Evolutionary conservation across 2,797 vertebrate species (phyloP).

Genomic region (Melanotaenia pygmaea): DNA sequence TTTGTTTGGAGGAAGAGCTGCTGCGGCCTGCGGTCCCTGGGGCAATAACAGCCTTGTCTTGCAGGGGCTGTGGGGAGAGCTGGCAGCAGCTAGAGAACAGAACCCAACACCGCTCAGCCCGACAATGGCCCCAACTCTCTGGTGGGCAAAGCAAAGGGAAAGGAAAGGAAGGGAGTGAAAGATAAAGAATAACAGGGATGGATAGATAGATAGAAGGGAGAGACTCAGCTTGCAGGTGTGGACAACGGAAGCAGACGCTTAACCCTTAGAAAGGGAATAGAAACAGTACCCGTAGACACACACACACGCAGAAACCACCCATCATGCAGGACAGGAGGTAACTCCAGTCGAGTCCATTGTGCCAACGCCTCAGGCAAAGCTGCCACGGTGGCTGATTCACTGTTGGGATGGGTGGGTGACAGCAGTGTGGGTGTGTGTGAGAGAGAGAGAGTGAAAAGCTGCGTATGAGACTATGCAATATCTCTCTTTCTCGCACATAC

Average conservation of each 20-base stretch:
- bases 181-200: constrained; percentile 80
- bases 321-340: constrained; percentile 84
- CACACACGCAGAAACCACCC: constrained; percentile 63
- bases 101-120: constrained; percentile 87
- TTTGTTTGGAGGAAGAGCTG: constrained; percentile 99
- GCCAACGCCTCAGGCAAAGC: constrained; percentile 80
- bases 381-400: constrained; percentile 77
- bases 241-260: constrained; percentile 84
- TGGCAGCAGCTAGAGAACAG: constrained; percentile 80
- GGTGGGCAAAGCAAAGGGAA: constrained; percentile 53
- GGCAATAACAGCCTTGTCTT: constrained; percentile 93
- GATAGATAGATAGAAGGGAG: constrained; percentile 52
- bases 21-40: constrained; percentile 90
- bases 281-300: constrained; percentile 50
- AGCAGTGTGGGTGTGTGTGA: constrained; percentile 77
- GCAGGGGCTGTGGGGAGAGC: constrained; percentile 79
- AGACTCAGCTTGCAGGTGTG: constrained; percentile 90
- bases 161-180: constrained; percentile 30
- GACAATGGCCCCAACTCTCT: constrained; percentile 90
- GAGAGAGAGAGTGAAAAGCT: constrained; percentile 55
- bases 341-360: constrained; percentile 82
- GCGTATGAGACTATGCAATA: constrained; percentile 69
- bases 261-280: constrained; percentile 75
- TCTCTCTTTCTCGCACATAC: constrained; percentile 61
- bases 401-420: constrained; percentile 74